phyloP scores from a whole-genome alignment of 2,888 invertebrate species.

The Microctonus brassicae region DNA sequence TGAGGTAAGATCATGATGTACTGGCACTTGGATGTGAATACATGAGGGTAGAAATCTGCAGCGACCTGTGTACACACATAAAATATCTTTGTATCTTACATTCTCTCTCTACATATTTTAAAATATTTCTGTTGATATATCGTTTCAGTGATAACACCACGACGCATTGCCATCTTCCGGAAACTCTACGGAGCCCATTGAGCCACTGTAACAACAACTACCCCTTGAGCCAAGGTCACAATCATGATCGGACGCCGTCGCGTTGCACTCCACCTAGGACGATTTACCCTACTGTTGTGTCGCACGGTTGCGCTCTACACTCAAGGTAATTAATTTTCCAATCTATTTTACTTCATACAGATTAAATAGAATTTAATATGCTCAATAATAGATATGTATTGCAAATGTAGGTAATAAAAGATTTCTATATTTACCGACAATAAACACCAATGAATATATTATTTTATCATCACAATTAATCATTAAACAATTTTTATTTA shows the following conservation, averaged over 20 bases:
- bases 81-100: background rate
- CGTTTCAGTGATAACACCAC: conserved; percentile 60
- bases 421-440: conserved; percentile 13
- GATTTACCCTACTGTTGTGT: conserved; percentile 51
- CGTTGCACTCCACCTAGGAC: conserved; percentile 51
- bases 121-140: conserved; percentile 5
- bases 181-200: conserved; percentile 55
- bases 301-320: conserved; percentile 60
- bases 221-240: conserved; percentile 32
- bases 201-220: conserved; percentile 54
- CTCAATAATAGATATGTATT: background rate
- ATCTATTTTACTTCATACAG: background rate
- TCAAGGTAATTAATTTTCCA: conserved; percentile 59
- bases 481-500: too few species aligned
- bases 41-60: background rate
- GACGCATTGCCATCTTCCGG: conserved; percentile 60
- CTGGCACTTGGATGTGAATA: background rate
- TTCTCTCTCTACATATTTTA: too few species aligned
- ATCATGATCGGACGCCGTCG: conserved; percentile 48
- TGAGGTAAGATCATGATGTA: background rate
- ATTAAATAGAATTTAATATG: too few species aligned
- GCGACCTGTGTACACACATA: background rate
- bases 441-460: too few species aligned
- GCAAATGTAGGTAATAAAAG: background rate
- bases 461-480: too few species aligned